Base-by-base conservation (phyloP, 2,113 vertebrate species). In the Phrynosoma platyrhinos region DNA sequence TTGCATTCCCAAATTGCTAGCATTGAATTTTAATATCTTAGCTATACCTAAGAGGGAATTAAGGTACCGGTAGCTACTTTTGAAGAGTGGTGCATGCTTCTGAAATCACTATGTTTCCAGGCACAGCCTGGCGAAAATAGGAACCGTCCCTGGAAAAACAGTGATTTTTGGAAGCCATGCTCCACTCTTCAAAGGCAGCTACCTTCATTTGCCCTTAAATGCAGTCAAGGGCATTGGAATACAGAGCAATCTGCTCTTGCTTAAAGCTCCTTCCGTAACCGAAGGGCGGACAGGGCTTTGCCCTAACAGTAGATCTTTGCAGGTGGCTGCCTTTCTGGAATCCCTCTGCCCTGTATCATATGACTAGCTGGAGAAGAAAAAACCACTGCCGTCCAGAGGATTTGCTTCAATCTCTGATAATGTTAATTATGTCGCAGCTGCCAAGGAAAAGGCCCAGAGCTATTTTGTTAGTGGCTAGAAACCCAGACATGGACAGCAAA, bases 391-490 rank as follows among this genome's bases (percentile, higher is more conserved):
- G 69, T 79, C 1, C 82, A 2, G 1, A 23, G 62, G 80, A 40
- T 87, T 91, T 90, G 13, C 75, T 89, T 72, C 78, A 83, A 84
- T 86, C 71, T 89, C 85, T 82, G 62, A 62, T 92, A 92, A 92
- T 10, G 90, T 85, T 81, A 88, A 93, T 87, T 91, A 83, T 79
- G 66, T 88, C 89, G 80, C 92, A 90, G 91, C 89, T 93, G 92
- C 9, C 0, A 0, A 84, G 85, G 86, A 94, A 88, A 85, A 0
- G 0, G 85, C 91, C 47, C 89, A 92, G 16, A 88, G 58, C 74
- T 89, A 30, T 90, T 91, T 93, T 85, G 20, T 83, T 79, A 84
- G 87, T 79, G 90, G 86, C 85, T 81, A 58, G 9, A 72, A 91
- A 27, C 27, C 77, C 40, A 93, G 92, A 92, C 91, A 91, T 1